A percentile compares a stretch with the other conserved stretches of the same genome.
Conservation (phyloP, 2,113 vertebrate genomes). For the Pseudorectes ferrugineus region DNA sequence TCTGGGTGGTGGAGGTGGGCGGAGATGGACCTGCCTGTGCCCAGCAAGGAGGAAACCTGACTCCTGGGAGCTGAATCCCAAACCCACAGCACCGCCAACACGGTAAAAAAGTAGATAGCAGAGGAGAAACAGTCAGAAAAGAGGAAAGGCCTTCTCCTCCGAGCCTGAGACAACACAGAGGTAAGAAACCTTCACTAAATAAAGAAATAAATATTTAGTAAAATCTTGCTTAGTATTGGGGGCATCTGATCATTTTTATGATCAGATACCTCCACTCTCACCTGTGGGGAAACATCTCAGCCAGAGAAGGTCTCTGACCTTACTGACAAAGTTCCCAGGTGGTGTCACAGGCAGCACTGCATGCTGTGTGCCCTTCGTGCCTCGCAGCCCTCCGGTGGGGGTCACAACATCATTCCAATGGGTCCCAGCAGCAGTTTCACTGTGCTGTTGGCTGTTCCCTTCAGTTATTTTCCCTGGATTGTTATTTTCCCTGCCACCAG, state of each 20-base stretch:
- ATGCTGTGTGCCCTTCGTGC: neutral
- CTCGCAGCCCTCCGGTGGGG: accelerated
- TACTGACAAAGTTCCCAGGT: neutral
- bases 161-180: neutral
- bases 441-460: neutral
- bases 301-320: neutral
- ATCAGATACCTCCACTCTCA: neutral
- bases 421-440: neutral
- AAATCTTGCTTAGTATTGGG: neutral
- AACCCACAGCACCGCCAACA: accelerated
- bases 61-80: neutral
- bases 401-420: accelerated
- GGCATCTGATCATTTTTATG: neutral
- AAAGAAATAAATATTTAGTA: neutral
- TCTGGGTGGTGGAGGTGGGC: neutral
- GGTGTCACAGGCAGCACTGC: neutral
- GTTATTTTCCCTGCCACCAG: neutral
- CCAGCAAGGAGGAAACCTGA: neutral
- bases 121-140: neutral
- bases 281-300: neutral
- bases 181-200: constrained; percentile 6
- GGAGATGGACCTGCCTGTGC: neutral
- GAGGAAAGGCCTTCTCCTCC: neutral
- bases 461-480: neutral
- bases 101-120: neutral